phyloP scores from a whole-genome alignment of 2,797 vertebrate genomes.

The Myotis vivesi region DNA sequence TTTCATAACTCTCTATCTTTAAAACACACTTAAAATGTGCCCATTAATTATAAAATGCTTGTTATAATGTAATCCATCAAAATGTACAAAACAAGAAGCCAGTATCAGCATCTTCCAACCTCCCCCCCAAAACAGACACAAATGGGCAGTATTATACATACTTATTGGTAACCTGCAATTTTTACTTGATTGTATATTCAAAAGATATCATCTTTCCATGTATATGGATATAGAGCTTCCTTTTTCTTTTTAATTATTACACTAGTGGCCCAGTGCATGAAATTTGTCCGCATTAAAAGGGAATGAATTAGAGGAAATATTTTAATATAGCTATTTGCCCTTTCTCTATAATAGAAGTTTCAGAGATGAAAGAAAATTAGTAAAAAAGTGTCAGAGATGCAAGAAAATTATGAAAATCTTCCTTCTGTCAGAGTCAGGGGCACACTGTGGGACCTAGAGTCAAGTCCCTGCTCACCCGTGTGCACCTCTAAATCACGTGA shows the following conservation, averaged over 20 bases:
- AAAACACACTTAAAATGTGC: conserved; percentile 11
- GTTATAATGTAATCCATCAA: background rate
- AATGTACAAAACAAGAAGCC: background rate
- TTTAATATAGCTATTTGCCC: too few relatives aligned
- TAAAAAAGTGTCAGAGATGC: too few relatives aligned
- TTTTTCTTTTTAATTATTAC: background rate
- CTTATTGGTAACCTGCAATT: conserved; percentile 29
- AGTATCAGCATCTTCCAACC: background rate
- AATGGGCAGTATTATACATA: background rate
- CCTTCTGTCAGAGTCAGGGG: too few relatives aligned
- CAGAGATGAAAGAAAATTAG: too few relatives aligned
- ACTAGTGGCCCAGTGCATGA: too few relatives aligned
- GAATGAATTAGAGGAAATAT: too few relatives aligned
- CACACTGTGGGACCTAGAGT: too few relatives aligned
- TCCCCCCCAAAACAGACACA: background rate
- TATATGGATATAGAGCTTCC: background rate
- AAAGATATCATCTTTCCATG: background rate
- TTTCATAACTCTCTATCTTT: conserved; percentile 21
- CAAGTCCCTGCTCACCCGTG: too few relatives aligned
- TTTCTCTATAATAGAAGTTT: too few relatives aligned
- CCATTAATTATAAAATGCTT: background rate
- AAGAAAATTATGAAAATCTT: too few relatives aligned
- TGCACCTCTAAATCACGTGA: too few relatives aligned
- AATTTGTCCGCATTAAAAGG: too few relatives aligned
- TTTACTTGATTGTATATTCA: conserved; percentile 1